phyloP scores from a whole-genome alignment of 2,888 invertebrate species.

The Phania funesta region DNA sequence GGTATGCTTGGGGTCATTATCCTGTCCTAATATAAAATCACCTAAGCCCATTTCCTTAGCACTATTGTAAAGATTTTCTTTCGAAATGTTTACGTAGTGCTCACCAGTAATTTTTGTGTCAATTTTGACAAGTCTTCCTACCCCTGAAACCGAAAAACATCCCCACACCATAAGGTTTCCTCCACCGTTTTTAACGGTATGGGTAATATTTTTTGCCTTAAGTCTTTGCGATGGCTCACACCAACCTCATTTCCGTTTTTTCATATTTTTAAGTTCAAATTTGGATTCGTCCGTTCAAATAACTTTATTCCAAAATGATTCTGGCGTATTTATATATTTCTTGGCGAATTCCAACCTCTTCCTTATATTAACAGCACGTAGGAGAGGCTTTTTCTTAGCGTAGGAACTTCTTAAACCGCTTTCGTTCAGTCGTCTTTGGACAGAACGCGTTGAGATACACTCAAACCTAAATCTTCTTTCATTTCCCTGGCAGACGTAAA shows the following conservation, averaged over 20 bases:
- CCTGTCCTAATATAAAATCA: background rate
- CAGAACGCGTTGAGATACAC: constrained; percentile 2
- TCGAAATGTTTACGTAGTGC: no score
- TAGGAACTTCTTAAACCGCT: constrained; percentile 11
- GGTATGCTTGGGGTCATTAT: no score
- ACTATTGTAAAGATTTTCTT: background rate
- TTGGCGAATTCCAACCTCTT: constrained; percentile 16
- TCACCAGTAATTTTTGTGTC: no score
- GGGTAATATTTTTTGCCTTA: background rate
- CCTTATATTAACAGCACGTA: constrained; percentile 11
- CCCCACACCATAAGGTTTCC: background rate
- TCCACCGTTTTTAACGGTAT: constrained; percentile 17
- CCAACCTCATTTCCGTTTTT: constrained; percentile 1
- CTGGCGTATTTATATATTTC: constrained; percentile 28
- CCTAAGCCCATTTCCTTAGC: background rate
- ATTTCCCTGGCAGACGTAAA: constrained; percentile 6
- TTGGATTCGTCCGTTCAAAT: constrained; percentile 5
- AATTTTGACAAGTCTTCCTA: background rate
- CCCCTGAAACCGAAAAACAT: background rate
- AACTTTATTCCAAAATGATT: constrained; percentile 27
- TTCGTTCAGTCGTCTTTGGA: constrained; percentile 5
- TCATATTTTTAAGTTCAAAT: background rate
- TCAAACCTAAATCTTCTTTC: background rate
- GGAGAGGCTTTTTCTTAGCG: background rate
- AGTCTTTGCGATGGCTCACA: constrained; percentile 8